These are phyloP conservation scores for Hydrochoerus hydrochaeris DNA, from an alignment of 2,113 vertebrate species.

Conservation along the genomic window DNA sequence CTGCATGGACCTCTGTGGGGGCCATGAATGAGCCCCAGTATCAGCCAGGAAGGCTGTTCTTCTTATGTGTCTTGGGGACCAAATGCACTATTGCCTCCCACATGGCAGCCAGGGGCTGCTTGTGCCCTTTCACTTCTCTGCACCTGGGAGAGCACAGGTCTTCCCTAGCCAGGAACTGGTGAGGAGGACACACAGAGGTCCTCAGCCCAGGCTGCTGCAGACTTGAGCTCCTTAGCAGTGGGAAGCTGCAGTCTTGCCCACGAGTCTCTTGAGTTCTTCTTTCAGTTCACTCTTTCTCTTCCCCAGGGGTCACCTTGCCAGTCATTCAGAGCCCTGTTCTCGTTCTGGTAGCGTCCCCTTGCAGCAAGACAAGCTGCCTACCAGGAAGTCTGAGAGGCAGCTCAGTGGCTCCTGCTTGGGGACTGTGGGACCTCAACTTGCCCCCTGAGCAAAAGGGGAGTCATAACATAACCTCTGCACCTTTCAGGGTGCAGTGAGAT, in stretches of 20 bases:
- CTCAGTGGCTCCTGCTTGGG: not conserved
- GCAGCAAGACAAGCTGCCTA: not conserved
- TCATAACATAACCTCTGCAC: not conserved
- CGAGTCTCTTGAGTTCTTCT: not conserved
- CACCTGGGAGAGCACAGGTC: not conserved
- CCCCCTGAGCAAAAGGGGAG: accelerated
- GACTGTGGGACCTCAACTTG: not conserved
- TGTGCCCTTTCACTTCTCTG: accelerated
- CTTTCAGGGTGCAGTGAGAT: accelerated
- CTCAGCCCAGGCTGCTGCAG: accelerated
- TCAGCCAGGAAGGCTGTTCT: accelerated
- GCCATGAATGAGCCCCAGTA: too few relatives aligned
- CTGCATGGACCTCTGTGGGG: too few relatives aligned
- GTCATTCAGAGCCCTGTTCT: not conserved
- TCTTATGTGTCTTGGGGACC: accelerated
- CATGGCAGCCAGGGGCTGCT: too few relatives aligned
- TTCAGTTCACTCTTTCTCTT: not conserved
- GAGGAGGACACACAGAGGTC: not conserved
- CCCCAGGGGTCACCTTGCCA: accelerated
- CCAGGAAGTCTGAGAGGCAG: not conserved
- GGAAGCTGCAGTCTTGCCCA: not conserved
- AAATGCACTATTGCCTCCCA: not conserved
- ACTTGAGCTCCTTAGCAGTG: accelerated
- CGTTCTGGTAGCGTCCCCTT: not conserved
- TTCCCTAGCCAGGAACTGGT: accelerated